phyloP scores from a whole-genome alignment of 2,113 vertebrate genomes.

The Poecile atricapillus region DNA sequence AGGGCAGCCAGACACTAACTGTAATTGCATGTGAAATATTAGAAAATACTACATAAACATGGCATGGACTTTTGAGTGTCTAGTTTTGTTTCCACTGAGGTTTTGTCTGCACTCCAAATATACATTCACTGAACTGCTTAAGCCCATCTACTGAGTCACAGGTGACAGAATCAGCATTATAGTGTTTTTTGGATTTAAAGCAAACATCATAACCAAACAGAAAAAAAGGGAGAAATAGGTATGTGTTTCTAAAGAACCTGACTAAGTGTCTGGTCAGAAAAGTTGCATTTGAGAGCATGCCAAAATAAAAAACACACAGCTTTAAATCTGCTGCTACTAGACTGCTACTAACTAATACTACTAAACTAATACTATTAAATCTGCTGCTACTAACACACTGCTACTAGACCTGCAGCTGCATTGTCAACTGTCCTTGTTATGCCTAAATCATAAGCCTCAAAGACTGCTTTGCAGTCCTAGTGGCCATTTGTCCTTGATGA shows the following conservation, averaged over 20 bases:
- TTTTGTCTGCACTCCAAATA: conserved; percentile 30
- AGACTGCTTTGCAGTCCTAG: not conserved
- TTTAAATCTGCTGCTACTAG: not conserved
- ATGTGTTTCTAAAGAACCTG: not conserved
- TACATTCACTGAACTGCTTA: not conserved
- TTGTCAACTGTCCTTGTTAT: not conserved
- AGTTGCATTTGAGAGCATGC: not conserved
- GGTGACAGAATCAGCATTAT: not conserved
- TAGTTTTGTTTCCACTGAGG: conserved; percentile 12
- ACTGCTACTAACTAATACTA: no score
- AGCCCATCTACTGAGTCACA: not conserved
- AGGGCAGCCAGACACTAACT: conserved; percentile 17
- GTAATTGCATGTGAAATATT: conserved; percentile 20
- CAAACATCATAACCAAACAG: not conserved
- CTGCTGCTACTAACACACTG: not conserved
- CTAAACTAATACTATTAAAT: no score
- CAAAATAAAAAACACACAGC: not conserved
- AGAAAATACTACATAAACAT: conserved; percentile 52
- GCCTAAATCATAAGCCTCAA: not conserved
- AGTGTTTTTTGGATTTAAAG: not conserved
- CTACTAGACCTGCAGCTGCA: not conserved
- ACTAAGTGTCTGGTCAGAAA: not conserved
- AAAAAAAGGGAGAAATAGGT: not conserved
- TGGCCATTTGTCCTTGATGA: not conserved
- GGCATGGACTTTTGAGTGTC: not conserved